Evolutionary conservation across 2,888 invertebrate species (phyloP).

Genomic region (Osmoderma eremita): DNA sequence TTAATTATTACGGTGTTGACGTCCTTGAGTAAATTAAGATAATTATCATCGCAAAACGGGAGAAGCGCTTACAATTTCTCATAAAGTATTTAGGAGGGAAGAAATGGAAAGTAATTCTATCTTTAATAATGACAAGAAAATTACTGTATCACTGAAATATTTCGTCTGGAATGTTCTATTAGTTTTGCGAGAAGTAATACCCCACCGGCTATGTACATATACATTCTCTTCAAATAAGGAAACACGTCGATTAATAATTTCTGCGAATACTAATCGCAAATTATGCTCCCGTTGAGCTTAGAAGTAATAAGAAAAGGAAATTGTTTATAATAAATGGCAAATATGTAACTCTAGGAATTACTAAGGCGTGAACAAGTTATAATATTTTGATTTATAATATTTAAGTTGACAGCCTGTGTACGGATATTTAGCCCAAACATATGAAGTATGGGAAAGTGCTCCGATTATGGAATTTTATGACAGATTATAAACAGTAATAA

Average conservation of each 20-base stretch:
- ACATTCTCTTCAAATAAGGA: slow-evolving; percentile 33
- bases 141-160: slow-evolving; percentile 7
- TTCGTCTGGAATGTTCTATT: slow-evolving; percentile 9
- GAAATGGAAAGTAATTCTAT: slow-evolving; percentile 17
- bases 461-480: slow-evolving; percentile 17
- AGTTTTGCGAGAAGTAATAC: slow-evolving; percentile 8
- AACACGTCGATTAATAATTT: slow-evolving; percentile 32
- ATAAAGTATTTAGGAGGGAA: slow-evolving; percentile 1
- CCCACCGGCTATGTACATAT: slow-evolving; percentile 6
- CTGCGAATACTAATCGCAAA: slow-evolving; percentile 9
- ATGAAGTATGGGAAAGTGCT: slow-evolving; percentile 15
- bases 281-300: not conserved
- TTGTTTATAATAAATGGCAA: slow-evolving; percentile 27
- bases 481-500: slow-evolving; percentile 3
- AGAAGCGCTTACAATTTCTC: slow-evolving; percentile 6
- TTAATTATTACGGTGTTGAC: not conserved
- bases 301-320: slow-evolving; percentile 5
- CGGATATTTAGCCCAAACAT: not conserved
- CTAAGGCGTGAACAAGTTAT: slow-evolving; percentile 31
- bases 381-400: slow-evolving; percentile 35
- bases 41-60: slow-evolving; percentile 10
- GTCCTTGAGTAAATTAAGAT: slow-evolving; percentile 4
- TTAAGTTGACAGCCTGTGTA: slow-evolving; percentile 19
- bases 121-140: slow-evolving; percentile 20
- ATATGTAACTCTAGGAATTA: slow-evolving; percentile 16